A percentile compares a stretch with the other conserved stretches of the same genome.
Conservation (phyloP, 2,888 invertebrate species). For the Athalia rosae region DNA sequence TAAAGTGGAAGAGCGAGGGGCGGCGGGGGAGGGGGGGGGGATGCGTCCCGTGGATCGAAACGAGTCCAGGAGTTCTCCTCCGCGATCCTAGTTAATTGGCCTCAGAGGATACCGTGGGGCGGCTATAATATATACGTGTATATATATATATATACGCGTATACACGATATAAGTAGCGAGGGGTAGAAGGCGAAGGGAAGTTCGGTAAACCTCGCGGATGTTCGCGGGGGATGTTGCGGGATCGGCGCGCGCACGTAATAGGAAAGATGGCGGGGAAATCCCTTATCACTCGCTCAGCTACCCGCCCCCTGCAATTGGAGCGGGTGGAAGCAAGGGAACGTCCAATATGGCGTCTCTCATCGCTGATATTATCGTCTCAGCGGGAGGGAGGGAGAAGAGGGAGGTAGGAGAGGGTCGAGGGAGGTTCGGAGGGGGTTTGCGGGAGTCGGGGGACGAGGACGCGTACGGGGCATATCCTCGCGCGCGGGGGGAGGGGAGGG, state of each 20-base stretch:
- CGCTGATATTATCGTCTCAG: constrained; percentile 68
- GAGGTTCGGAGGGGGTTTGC: neutral
- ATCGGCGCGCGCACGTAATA: constrained; percentile 59
- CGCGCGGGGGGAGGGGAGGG: too few relatives aligned
- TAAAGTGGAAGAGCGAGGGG: neutral
- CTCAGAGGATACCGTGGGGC: constrained; percentile 20
- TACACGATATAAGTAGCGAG: too few relatives aligned
- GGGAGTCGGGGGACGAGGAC: too few relatives aligned
- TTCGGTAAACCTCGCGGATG: neutral
- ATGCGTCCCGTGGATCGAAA: constrained; percentile 28
- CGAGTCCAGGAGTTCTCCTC: constrained; percentile 23
- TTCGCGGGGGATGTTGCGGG: neutral
- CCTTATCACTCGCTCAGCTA: constrained; percentile 62
- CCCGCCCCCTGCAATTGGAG: constrained; percentile 62
- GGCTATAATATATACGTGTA: neutral
- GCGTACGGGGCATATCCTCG: neutral
- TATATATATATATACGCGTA: neutral
- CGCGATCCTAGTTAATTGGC: constrained; percentile 41
- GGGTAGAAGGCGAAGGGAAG: neutral
- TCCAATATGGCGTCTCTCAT: constrained; percentile 71
- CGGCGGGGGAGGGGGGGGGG: neutral
- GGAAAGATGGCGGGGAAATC: constrained; percentile 63
- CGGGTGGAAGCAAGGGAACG: constrained; percentile 58
- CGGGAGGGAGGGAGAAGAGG: neutral
- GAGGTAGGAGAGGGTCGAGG: neutral